These are phyloP conservation scores for Tenthredo amoena DNA, from an alignment of 2,888 invertebrate genomes.

Conservation along the genomic window DNA sequence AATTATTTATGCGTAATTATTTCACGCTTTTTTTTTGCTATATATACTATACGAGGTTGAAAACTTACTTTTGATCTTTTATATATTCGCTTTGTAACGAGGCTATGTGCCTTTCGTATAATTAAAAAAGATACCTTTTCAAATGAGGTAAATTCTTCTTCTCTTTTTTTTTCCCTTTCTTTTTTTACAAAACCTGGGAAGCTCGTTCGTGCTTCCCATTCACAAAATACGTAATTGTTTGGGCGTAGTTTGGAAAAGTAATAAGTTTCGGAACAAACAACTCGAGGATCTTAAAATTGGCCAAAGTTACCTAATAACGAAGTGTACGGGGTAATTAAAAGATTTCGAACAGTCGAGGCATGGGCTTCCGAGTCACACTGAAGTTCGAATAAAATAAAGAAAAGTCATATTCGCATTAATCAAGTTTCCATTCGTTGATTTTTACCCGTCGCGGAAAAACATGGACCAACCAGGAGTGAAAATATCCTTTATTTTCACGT, in stretches of 20 bases:
- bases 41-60: not conserved
- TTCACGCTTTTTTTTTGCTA: not conserved
- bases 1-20: slow-evolving; percentile 1
- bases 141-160: not conserved
- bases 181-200: not conserved
- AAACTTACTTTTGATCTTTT: not conserved
- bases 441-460: not conserved
- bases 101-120: not conserved
- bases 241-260: not conserved
- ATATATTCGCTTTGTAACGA: not conserved
- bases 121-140: not conserved
- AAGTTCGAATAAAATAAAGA: not conserved
- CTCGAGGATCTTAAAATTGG: slow-evolving; percentile 17
- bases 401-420: not conserved
- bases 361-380: not conserved
- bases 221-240: slow-evolving; percentile 6
- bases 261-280: slow-evolving; percentile 1
- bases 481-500: not conserved
- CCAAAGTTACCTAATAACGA: slow-evolving; percentile 19
- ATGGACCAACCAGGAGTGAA: not conserved
- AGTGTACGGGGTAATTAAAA: slow-evolving; percentile 5
- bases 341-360: not conserved
- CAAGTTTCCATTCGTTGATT: not conserved
- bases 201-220: not conserved
- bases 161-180: not conserved